Evolutionary conservation across 1,140 invertebrate species (phyloP), one percentile per base, ranked within the genome.

Genomic region (Drosophila sturtevanti): DNA sequence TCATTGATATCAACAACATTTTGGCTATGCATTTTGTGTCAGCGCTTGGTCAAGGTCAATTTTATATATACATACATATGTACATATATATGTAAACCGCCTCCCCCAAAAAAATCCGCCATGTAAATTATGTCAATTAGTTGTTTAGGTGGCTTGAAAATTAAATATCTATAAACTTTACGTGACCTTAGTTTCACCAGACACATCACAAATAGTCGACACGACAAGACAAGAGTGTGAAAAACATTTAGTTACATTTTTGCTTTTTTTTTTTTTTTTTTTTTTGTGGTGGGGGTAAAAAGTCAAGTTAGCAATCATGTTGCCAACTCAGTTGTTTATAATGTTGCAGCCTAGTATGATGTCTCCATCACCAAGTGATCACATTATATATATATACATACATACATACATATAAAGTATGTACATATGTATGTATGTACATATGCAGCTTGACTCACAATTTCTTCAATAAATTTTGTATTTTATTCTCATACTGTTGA

Each of bases 71-170:
- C n/a, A n/a, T n/a, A n/a, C n/a, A n/a, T n/a, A 35, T 60, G 35
- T 48, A 62, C 51, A 52, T 9, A 3, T 31, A 27, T 14, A 9
- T 34, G 16, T 16, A 16, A 31, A n/a, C 31, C n/a, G 12, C 37
- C 44, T 56, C 37, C 21, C 18, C 6, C 12, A n/a, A 34, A 41
- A 31, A 31, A 37, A 61, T 38, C 60, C 56, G 44, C 56, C 61
- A 74, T 78, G 74, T 82, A 71, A 81, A 82, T 63, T 74, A 58
- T 64, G 54, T 75, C 65, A 78, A 78, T 77, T 77, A 64, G 68
- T 56, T 4, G 51, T 48, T 48, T 60, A 27, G 41, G 21, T 54
- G 70, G 41, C 41, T 55, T 22, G 27, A 24, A 34, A 34, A 74
- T 66, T 73, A 73, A 67, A 21, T 48, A 16, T 48, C 72, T 73